Base-by-base conservation (phyloP, 2,888 invertebrate species). In the Alloplasta piceator region DNA sequence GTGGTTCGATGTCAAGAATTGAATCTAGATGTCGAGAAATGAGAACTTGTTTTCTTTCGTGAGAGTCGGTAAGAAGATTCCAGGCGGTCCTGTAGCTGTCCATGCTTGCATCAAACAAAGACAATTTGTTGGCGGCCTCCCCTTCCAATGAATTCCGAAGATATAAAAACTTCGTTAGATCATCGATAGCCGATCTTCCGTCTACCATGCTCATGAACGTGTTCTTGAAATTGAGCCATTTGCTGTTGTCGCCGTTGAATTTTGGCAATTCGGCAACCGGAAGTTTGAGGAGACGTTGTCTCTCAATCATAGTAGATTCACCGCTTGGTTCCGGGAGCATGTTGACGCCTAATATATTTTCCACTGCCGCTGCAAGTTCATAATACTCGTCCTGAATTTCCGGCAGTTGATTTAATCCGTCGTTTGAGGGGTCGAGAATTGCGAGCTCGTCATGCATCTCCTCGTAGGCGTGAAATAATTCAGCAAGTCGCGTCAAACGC, bases 201-300 rank as follows among this genome's bases (percentile, higher is more conserved):
- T 82, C 78, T n/a, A 83, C 78, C 73, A 82, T 77, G 7, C 70
- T 38, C 5, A 52, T 16, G 52, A 82, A 83, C 0, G 70, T 71
- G 43, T 79, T 82, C 64, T 80, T 79, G 16, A 73, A 80, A 0
- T 71, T 55, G 0, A 78, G 9, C 81, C 80, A 81, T 55, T 81
- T 80, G 9, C 70, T 74, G 26, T 82, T 79, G 4, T 73, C 70
- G 4, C 83, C 85, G 6, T 76, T 60, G 70, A 86, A 85, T 52
- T 68, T 77, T 6, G 80, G 83, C 9, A 84, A 58, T n/a, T 75
- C 58, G 2, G 81, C 52, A 38, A 64, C 68, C 58, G 77, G 74
- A 10, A 82, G 66, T 26, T 78, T 78, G 12, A 78, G 48, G 12
- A 64, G 7, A n/a, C 64, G 66, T 46, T 77, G 77, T 58, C 41